Base-by-base conservation (phyloP, 2,797 vertebrate genomes). In the Pseudotriccus pelzelni region DNA sequence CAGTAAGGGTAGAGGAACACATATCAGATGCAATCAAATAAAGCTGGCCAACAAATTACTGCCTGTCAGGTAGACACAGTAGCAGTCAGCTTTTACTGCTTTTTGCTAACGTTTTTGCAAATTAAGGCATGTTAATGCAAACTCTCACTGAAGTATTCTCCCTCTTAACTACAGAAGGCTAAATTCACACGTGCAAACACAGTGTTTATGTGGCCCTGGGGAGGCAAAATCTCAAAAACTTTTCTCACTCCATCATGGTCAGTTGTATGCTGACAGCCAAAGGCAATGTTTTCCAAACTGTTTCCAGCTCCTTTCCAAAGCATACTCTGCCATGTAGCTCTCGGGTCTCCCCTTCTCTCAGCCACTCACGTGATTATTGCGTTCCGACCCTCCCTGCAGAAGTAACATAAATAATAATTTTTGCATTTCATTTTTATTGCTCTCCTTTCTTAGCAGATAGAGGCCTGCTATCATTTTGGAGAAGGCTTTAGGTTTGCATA, bases 21-120 rank as follows among this genome's bases (percentile, higher is more conserved):
- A 81, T 75, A 73, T 84, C 55, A 77, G 28, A 87, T 39, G 2
- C 34, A 73, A 37, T 32, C 17, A 83, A 27, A 53, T 73, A 83
- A 70, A 82, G 4, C 24, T 84, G 47, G 15, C 66, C 89, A 64
- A 73, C 50, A 84, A 67, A 87, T 74, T 59, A 19, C 27, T n/a
- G 10, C 41, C 66, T 84, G 37, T 49, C 66, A 72, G 62, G n/a
- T 69, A 92, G 43, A 25, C 36, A 63, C 15, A 63, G 63, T 1
- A 87, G 14, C 50, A 66, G 14, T 52, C 43, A 63, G 16, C 9
- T 47, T 89, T 68, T 46, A 27, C 24, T 55, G 20, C 5, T 66
- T 87, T 85, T 83, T 82, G 49, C 32, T 44, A 70, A 28, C 7
- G 30, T 76, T 82, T 87, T 74, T 83, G 23, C 34, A 70, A 83